Evolutionary conservation across 53 echinoderm and acorn worm genomes (phyloP), one percentile per base, ranked within the genome.

Genomic region (Apostichopus leukothele): DNA sequence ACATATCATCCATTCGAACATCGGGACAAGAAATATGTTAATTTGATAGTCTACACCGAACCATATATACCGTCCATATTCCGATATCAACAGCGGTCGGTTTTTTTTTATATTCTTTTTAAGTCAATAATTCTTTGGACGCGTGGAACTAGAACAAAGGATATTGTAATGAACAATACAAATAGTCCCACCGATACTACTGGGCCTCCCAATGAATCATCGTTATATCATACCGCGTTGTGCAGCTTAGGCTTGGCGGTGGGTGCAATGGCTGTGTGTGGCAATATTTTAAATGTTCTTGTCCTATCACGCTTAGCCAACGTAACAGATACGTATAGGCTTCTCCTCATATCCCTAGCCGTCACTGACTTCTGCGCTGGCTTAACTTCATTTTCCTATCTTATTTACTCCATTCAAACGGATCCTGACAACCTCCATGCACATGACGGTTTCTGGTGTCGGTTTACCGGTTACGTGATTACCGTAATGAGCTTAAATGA

Each of bases 361-460:
- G 81, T 57, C 18, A 81, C 81, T 9, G 81, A 81, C 51, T 81
- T 53, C 54, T 81, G 22, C 20, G 60, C 81, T 20, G 81, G 81
- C n/a, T 51, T 81, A 18, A 8, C 23, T 51, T 57, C 59, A 55
- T 53, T 52, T 10, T 59, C 81, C 22, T 81, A 81, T 12, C 81
- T 81, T 53, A n/a, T 54, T 54, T 81, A 81, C 52, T 81, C 81
- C 20, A 59, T 81, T n/a, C 54, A 81, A 81, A 59, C 59, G 54
- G 60, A 59, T 22, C 81, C 81, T 23, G 81, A 6, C 16, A 9
- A 54, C 51, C 55, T 4, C 14, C 4, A n/a, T 5, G 81, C 55
- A 11, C 81, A 81, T 59, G 81, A 81, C 60, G 22, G 59, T 20
- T 81, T 81, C 9, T 81, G 81, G 81, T 81, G 81, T 59, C 53